Evolutionary conservation across 2,888 invertebrate species (phyloP), one percentile per base, ranked within the genome.

Genomic region (Oligia latruncula): DNA sequence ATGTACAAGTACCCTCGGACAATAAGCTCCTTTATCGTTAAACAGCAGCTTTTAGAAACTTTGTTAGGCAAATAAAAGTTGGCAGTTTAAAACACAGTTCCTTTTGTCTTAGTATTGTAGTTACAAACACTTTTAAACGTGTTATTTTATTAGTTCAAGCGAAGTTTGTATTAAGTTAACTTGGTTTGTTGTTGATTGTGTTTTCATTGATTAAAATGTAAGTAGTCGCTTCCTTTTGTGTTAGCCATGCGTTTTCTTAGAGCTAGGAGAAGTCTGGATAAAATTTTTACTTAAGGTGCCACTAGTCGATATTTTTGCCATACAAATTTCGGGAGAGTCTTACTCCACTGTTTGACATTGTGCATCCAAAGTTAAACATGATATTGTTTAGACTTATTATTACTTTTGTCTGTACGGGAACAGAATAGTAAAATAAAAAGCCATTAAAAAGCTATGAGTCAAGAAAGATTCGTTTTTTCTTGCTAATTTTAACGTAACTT

Each of bases 31-130:
- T 87, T 90, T 87, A 89, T 88, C 86, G 82, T 83, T 88, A 89
- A 89, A 86, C 80, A 90, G 89, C 83, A 85, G 83, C 86, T 82
- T 83, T 87, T 82, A 84, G 82, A 83, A 86, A 90, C 90, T 90
- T 89, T 85, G 90, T 90, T 86, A 85, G 77, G 84, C 83, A 90
- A 90, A 90, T 90, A 90, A 90, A 90, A 90, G 84, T 89, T 85
- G 55, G 5, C 80, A 65, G 84, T 86, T 86, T 83, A 84, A 90
- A 89, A 85, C 81, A 78, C 76, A 77, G 78, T 80, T 73, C 78
- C 73, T 84, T 83, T 89, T 90, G 88, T 89, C 83, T 85, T 78
- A 74, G 77, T 78, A 72, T 75, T 81, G 82, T 81, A 82, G 77
- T 82, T 74, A 82, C 87, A 81, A 79, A 89, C 81, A 80, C 80